Evolutionary conservation across 2,888 invertebrate species (phyloP).

Genomic region (Euspilapteryx auroguttella): DNA sequence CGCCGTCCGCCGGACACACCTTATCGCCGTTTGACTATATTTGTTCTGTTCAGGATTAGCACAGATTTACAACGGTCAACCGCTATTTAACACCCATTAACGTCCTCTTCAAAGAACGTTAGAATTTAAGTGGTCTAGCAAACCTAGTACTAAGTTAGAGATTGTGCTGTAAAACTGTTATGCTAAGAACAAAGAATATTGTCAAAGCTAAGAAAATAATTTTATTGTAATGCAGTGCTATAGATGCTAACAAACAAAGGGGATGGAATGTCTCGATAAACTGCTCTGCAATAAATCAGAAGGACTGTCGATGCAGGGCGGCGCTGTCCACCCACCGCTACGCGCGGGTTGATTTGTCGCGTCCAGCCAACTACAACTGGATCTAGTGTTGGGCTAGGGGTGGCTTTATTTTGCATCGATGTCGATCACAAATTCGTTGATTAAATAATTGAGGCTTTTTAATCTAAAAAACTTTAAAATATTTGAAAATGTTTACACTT

Average conservation of each 20-base stretch:
- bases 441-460: no score
- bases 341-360: conserved; percentile 55
- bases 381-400: conserved; percentile 1
- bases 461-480: no score
- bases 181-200: no score
- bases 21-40: conserved; percentile 57
- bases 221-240: no score
- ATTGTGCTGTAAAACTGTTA: no score
- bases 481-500: no score
- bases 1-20: conserved; percentile 34
- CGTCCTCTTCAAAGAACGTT: conserved; percentile 46
- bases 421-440: no score
- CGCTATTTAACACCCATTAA: conserved; percentile 18
- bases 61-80: conserved; percentile 54
- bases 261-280: conserved; percentile 7
- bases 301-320: conserved; percentile 50
- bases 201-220: no score
- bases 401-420: no score
- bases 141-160: no score
- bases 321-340: conserved; percentile 32
- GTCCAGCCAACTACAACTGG: conserved; percentile 19
- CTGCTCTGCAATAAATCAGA: conserved; percentile 47
- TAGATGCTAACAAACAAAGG: background rate
- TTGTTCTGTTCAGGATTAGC: conserved; percentile 51
- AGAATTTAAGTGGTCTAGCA: conserved; percentile 47